Percentiles rank a stretch among this genome's conserved stretches.
Conservation (phyloP, 2,113 vertebrate species). For the Hippocampus zosterae region DNA sequence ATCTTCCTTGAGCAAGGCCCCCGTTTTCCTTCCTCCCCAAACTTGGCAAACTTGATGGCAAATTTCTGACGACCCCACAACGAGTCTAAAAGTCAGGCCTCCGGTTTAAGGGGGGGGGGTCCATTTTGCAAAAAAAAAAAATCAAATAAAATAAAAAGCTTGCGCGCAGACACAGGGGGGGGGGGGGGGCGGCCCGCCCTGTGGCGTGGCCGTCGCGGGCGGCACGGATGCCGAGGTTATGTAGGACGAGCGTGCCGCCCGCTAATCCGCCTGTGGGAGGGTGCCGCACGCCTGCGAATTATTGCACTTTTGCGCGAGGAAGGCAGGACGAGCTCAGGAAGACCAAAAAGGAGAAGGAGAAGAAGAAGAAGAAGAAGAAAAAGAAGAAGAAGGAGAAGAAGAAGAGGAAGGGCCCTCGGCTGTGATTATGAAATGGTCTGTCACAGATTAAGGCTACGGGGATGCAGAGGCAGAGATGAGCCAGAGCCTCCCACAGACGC, state of each 20-base stretch:
- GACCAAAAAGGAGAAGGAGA: slow-evolving; percentile 35
- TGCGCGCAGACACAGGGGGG: slow-evolving; percentile 48
- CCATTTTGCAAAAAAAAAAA: slow-evolving; percentile 34
- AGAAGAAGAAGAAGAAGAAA: slow-evolving; percentile 46
- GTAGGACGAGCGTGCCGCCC: slow-evolving; percentile 72
- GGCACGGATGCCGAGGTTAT: slow-evolving; percentile 72
- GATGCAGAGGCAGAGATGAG: slow-evolving; percentile 73
- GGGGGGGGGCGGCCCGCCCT: no score
- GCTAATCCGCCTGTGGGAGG: slow-evolving; percentile 78
- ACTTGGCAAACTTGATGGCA: no score
- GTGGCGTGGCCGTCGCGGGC: slow-evolving; percentile 57
- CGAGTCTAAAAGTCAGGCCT: neutral
- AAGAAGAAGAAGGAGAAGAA: slow-evolving; percentile 45
- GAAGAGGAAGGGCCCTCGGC: slow-evolving; percentile 68
- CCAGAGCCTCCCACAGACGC: slow-evolving; percentile 75
- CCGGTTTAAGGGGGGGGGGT: slow-evolving; percentile 37
- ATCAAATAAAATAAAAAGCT: slow-evolving; percentile 11
- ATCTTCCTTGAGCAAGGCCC: no score
- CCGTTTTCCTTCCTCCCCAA: no score
- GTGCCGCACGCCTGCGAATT: slow-evolving; percentile 72
- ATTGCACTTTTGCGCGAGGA: slow-evolving; percentile 65
- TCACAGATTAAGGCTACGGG: slow-evolving; percentile 80
- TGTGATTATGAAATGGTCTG: slow-evolving; percentile 82
- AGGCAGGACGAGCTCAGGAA: slow-evolving; percentile 26
- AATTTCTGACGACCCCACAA: no score